Evolutionary conservation across 2,888 invertebrate genomes (phyloP), one percentile per base, ranked within the genome.

Genomic region (Meiosimyza platycephala): DNA sequence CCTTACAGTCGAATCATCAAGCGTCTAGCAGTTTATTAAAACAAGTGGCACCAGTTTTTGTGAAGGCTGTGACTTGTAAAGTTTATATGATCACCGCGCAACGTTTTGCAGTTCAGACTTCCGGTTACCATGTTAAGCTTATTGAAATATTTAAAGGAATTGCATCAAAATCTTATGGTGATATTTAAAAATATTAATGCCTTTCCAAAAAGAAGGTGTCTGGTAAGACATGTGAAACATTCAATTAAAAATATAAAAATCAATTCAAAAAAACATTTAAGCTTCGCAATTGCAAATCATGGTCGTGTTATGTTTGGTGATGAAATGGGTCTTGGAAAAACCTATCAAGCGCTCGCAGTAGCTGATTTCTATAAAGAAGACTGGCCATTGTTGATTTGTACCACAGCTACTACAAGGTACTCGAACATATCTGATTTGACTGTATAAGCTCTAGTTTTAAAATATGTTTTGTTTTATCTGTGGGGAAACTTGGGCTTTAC

Each of bases 281-380:
- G 95, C 79, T 97, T 94, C 88, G 96, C 93, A 1, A 92, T 98
- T 80, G 90, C 91, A 1, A 93, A 92, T 77, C 89, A 91, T 68
- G 98, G 98, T 0, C 91, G 95, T 6, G 93, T 96, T 80, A 90
- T 98, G 87, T 93, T 98, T 78, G 97, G 96, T 0, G 98, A 98
- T 88, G 98, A 98, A 86, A 98, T 98, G 98, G 98, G 98, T 0
- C 89, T 98, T 22, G 98, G 98, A 2, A 98, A 98, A 89, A 98
- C 98, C 0, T 94, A 97, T 82, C 98, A 99, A 88, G 97, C 95
- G 0, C 89, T 99, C 2, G 97, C 94, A 5, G 91, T 98, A 66
- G 96, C 97, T 1, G 91, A 93, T 86, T 97, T 95, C 85, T 99
- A 95, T 85, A 89, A 89, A 78, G 88, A 91, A n/a, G 93, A 96